Base-by-base conservation (phyloP, 1,140 invertebrate genomes). In the Caenorhabditis brenneri region DNA sequence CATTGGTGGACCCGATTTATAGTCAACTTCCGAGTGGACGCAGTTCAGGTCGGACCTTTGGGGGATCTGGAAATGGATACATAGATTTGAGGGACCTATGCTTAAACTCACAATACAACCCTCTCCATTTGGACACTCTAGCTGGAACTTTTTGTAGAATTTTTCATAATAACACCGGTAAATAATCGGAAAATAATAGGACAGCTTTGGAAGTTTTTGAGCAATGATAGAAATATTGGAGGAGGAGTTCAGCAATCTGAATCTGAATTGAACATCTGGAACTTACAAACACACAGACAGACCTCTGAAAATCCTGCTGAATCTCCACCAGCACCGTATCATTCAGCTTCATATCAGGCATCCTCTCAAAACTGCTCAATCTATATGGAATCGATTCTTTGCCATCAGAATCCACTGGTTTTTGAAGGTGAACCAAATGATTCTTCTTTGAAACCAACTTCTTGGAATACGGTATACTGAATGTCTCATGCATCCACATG, bases 71-170 rank as follows among this genome's bases (percentile, higher is more conserved):
- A 65, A 36, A 42, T 42, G 12, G 39, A 12, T 5, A 6, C 12
- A 6, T 42, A 42, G 7, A 65, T 19, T 29, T 58, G 12, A 24
- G n/a, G n/a, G 12, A 42, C 5, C 12, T 6, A 6, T 42, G 0
- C 1, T 10, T 19, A 33, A 55, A 27, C 58, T 65, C 15, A 65
- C 58, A 12, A 65, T 7, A 36, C 58, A 65, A 33, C 58, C 58
- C n/a, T 65, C 58, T 19, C 58, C 58, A 65, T 65, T 65, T 24
- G 58, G 58, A 65, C 58, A 65, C 19, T 65, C 16, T 36, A 15
- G 19, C 31, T 36, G 29, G 29, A 29, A 29, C 24, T 65, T 65
- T 36, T 65, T 65, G 16, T 65, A 65, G 31, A 65, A 65, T 65
- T 65, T 65, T 33, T 65, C 58, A 36, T 65, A 65, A 19, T 65